Conservation (phyloP, 2,797 vertebrate species). For the Spinus pinus region DNA sequence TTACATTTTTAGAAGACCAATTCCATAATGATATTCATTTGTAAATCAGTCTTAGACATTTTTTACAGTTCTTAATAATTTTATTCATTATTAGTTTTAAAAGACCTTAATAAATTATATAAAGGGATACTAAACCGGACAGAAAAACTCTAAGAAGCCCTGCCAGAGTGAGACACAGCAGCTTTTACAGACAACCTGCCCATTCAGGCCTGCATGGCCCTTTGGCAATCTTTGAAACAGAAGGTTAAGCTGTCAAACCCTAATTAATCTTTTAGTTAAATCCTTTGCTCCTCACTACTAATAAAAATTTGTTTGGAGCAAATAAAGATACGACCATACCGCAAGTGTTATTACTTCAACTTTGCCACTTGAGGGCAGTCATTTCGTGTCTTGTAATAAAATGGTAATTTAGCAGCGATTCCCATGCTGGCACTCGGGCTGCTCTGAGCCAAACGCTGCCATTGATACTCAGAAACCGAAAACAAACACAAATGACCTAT, state of each 20-base stretch:
- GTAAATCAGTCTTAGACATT: not conserved
- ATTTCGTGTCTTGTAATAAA: not conserved
- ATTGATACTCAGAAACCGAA: not conserved
- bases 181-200: not conserved
- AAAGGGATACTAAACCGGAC: not conserved
- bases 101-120: not conserved
- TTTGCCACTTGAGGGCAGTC: slow-evolving; percentile 58
- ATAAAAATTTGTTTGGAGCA: not conserved
- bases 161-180: not conserved
- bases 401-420: not conserved
- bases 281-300: not conserved
- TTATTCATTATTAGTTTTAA: not conserved
- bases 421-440: not conserved
- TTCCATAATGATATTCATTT: not conserved
- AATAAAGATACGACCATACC: rapidly evolving
- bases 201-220: not conserved
- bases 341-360: not conserved
- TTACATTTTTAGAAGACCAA: not conserved
- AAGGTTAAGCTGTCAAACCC: not conserved
- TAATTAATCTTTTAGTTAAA: not conserved
- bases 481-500: not conserved
- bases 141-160: not conserved
- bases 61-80: not conserved
- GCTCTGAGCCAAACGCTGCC: not conserved
- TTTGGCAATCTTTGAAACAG: not conserved